These are phyloP conservation scores for Mionectes macconnelli DNA, from an alignment of 2,113 vertebrate genomes.

Conservation along the genomic window DNA sequence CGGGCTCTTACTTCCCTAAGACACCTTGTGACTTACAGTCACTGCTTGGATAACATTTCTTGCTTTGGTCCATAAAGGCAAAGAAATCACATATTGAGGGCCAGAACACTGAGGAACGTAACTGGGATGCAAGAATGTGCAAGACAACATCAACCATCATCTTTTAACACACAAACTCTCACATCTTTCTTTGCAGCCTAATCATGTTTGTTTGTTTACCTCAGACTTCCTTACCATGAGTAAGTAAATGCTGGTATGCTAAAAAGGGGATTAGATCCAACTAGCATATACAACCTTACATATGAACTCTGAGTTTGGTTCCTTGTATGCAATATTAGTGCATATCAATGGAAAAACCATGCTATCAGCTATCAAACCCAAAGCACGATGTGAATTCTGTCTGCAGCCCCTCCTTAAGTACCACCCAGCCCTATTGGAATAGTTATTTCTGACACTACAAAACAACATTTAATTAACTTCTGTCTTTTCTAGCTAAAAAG, in stretches of 20 bases:
- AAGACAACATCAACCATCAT: slow-evolving; percentile 11
- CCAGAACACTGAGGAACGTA: slow-evolving; percentile 20
- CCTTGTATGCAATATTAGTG: not conserved
- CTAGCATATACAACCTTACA: not conserved
- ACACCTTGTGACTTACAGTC: not conserved
- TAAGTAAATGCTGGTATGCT: not conserved
- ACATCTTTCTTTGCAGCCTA: slow-evolving; percentile 5
- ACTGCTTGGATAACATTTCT: not conserved
- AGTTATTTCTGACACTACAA: not conserved
- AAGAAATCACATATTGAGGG: slow-evolving; percentile 26
- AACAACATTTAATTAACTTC: not conserved
- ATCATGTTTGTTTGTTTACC: not conserved
- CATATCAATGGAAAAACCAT: not conserved
- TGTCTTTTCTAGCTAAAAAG: not conserved
- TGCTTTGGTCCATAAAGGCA: slow-evolving; percentile 31
- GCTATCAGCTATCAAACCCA: not conserved
- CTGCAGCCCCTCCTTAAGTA: not conserved
- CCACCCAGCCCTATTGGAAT: not conserved
- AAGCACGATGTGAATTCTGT: not conserved
- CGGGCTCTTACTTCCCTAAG: not conserved
- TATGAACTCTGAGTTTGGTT: not conserved
- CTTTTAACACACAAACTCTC: slow-evolving; percentile 15
- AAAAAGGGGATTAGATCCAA: not conserved
- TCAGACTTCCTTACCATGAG: not conserved
- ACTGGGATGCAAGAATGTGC: slow-evolving; percentile 30